Percentiles rank a stretch among this genome's conserved stretches.
These are phyloP conservation scores for Heliconius aoede DNA, from an alignment of 2,888 invertebrate species.

Conservation along the genomic window DNA sequence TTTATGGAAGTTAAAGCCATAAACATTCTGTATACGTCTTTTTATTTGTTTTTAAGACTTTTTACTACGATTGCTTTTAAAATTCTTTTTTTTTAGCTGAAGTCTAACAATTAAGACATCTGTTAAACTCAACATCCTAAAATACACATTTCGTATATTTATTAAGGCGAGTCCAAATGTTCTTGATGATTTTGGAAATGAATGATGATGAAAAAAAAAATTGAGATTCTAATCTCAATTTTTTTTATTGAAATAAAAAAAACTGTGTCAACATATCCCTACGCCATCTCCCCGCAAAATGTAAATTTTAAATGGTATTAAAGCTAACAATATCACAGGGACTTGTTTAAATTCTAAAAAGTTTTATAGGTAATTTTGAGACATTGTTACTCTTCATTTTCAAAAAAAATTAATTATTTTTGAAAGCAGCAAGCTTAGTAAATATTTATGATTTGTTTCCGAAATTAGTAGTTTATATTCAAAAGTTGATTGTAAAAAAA, in stretches of 20 bases:
- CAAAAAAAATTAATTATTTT: not conserved
- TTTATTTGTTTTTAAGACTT: too few species aligned
- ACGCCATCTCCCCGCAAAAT: not conserved
- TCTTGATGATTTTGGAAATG: too few species aligned
- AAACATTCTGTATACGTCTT: too few species aligned
- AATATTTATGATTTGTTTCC: conserved; percentile 14
- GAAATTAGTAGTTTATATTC: conserved; percentile 7
- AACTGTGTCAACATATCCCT: not conserved
- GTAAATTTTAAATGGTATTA: not conserved
- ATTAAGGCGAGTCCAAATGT: not conserved
- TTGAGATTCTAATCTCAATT: not conserved
- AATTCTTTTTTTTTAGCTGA: too few species aligned
- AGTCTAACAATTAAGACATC: too few species aligned
- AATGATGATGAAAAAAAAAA: too few species aligned
- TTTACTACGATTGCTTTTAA: too few species aligned
- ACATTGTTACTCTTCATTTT: not conserved
- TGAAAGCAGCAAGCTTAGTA: not conserved
- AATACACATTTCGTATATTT: not conserved
- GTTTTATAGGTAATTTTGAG: not conserved
- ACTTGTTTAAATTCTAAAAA: not conserved
- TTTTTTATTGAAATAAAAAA: not conserved
- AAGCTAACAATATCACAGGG: conserved; percentile 23
- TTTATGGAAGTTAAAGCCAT: not conserved
- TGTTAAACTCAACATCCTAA: not conserved
- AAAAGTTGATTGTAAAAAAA: not conserved